Evolutionary conservation across 2,888 invertebrate species (phyloP).

Genomic region (Thymelicus acteon): DNA sequence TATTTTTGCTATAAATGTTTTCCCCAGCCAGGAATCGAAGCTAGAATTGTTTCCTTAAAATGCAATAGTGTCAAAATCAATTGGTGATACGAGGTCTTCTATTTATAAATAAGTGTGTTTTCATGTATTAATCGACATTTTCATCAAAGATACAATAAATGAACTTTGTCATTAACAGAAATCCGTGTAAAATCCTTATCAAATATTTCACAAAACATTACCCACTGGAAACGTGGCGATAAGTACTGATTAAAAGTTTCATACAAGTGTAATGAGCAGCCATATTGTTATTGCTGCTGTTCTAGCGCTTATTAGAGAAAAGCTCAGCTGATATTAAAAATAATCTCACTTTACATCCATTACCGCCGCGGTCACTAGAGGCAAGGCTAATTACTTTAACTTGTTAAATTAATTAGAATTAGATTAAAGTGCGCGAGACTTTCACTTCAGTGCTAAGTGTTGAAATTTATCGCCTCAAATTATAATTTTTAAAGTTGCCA

Average conservation of each 20-base stretch:
- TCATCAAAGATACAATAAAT: too few relatives aligned
- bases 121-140: too few relatives aligned
- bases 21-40: too few relatives aligned
- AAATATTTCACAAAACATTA: slow-evolving; percentile 11
- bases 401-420: slow-evolving; percentile 38
- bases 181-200: neutral
- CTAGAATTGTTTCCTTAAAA: too few relatives aligned
- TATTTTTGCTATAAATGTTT: too few relatives aligned
- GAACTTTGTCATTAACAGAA: neutral
- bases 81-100: too few relatives aligned
- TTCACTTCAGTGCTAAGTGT: slow-evolving; percentile 30
- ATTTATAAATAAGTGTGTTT: too few relatives aligned
- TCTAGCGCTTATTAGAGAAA: slow-evolving; percentile 34
- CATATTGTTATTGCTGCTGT: slow-evolving; percentile 46
- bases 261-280: slow-evolving; percentile 47
- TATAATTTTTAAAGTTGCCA: slow-evolving; percentile 8
- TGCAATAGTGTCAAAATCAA: too few relatives aligned
- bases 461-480: slow-evolving; percentile 32
- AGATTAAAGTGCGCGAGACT: slow-evolving; percentile 36
- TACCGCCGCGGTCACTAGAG: slow-evolving; percentile 34
- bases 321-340: slow-evolving; percentile 37
- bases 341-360: slow-evolving; percentile 37
- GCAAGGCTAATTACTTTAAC: slow-evolving; percentile 36
- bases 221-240: slow-evolving; percentile 49
- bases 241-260: slow-evolving; percentile 73